Evolutionary conservation across 2,888 invertebrate genomes (phyloP), one percentile per base, ranked within the genome.

Genomic region (Trichacis sp.): DNA sequence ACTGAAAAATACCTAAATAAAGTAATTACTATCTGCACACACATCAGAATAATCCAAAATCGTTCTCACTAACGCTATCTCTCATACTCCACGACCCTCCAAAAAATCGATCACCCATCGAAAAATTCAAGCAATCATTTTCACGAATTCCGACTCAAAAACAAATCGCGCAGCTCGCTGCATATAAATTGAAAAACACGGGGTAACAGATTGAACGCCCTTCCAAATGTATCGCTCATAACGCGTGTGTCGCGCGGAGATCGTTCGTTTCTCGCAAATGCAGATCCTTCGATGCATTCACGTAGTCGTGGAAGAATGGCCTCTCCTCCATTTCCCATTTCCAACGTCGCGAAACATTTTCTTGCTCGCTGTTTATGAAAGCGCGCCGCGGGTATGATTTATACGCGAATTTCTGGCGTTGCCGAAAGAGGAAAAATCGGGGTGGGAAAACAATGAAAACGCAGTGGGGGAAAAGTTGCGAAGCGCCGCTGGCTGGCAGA

Each of bases 401-500:
- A 11, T n/a, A 2, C 8, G 33, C 8, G 33, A 3, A 3, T 33
- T 33, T 11, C n/a, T n/a, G n/a, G 2, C 33, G 11, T 11, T 33
- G 8, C 5, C 33, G n/a, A 33, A 33, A n/a, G 33, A 3, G 2
- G n/a, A 6, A 33, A 33, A 33, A 33, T n/a, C 33, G 33, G 2
- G 33, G 33, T n/a, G 2, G 33, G n/a, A 33, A 33, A 33, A 33
- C 33, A 33, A 33, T 33, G 33, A n/a, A 33, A 33, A 33, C 9
- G 2, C 33, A 2, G 33, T 9, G 42, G 15, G 14, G 42, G n/a
- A 15, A 11, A 2, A 18, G 42, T 42, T 42, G 2, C 15, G 42
- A 42, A 42, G 6, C 42, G 42, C 15, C 18, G 3, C 36, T 12
- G n/a, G n/a, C n/a, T n/a, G 18, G 38, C 61, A 54, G 57, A 64